Evolutionary conservation across 2,888 invertebrate genomes (phyloP).

Genomic region (Melanchra persicariae): DNA sequence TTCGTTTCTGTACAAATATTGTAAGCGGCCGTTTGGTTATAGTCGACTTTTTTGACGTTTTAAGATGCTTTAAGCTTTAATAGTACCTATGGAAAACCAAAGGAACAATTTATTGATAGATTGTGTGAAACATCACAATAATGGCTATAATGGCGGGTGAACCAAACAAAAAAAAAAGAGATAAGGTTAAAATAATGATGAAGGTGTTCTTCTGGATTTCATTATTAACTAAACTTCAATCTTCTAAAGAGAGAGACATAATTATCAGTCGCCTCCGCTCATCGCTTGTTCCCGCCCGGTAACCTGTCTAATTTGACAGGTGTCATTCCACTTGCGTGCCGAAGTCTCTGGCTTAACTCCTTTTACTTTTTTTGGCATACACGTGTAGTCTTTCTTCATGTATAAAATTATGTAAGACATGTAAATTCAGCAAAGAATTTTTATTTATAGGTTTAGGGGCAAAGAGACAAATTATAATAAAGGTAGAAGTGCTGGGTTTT

Average conservation of each 20-base stretch:
- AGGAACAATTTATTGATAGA: too few species aligned
- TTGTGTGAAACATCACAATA: neutral
- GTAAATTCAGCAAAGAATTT: neutral
- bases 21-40: neutral
- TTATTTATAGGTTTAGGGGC: neutral
- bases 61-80: too few species aligned
- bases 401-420: constrained; percentile 4
- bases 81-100: too few species aligned
- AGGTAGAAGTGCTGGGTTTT: too few species aligned
- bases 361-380: constrained; percentile 60
- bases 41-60: neutral
- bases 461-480: neutral
- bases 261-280: constrained; percentile 29
- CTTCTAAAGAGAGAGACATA: neutral
- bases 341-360: constrained; percentile 65
- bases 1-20: neutral
- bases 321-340: constrained; percentile 76
- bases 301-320: constrained; percentile 73
- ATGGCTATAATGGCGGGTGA: too few species aligned
- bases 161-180: neutral
- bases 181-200: neutral
- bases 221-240: neutral
- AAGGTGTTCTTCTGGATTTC: neutral
- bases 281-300: constrained; percentile 22
- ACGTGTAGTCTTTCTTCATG: neutral